Evolutionary conservation across 2,113 vertebrate species (phyloP).

Genomic region (Ictalurus furcatus): DNA sequence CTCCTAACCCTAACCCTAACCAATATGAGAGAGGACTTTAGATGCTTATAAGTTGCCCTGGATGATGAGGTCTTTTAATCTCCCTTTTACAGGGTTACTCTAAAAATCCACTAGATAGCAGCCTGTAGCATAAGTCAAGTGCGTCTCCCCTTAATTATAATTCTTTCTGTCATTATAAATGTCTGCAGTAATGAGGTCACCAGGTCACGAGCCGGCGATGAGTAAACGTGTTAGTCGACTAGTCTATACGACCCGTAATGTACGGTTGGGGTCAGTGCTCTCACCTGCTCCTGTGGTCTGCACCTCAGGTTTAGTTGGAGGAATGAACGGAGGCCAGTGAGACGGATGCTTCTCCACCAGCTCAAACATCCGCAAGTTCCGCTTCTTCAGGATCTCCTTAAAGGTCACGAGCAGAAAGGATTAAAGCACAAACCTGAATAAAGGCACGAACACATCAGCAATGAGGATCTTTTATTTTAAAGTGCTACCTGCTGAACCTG

Average conservation of each 20-base stretch:
- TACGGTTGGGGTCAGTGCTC: not conserved
- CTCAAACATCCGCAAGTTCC: slow-evolving; percentile 85
- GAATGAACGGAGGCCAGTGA: slow-evolving; percentile 86
- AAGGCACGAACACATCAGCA: not conserved
- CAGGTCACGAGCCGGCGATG: no score
- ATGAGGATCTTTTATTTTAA: no score
- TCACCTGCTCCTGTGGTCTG: slow-evolving; percentile 86
- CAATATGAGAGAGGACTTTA: no score
- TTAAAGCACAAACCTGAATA: not conserved
- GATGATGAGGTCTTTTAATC: no score
- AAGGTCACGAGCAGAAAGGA: not conserved
- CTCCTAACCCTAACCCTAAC: no score
- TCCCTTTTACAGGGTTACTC: no score
- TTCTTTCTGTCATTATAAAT: no score
- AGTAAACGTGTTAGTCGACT: not conserved
- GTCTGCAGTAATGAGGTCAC: no score
- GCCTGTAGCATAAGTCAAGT: no score
- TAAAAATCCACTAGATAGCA: no score
- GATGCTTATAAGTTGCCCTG: no score
- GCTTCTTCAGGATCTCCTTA: slow-evolving; percentile 81
- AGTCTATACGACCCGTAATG: not conserved
- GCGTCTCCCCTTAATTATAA: no score
- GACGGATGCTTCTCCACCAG: slow-evolving; percentile 85
- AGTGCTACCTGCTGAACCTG: slow-evolving; percentile 82
- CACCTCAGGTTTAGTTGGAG: slow-evolving; percentile 83